Base-by-base conservation (phyloP, 2,888 invertebrate genomes). In the Phortica okadai region DNA sequence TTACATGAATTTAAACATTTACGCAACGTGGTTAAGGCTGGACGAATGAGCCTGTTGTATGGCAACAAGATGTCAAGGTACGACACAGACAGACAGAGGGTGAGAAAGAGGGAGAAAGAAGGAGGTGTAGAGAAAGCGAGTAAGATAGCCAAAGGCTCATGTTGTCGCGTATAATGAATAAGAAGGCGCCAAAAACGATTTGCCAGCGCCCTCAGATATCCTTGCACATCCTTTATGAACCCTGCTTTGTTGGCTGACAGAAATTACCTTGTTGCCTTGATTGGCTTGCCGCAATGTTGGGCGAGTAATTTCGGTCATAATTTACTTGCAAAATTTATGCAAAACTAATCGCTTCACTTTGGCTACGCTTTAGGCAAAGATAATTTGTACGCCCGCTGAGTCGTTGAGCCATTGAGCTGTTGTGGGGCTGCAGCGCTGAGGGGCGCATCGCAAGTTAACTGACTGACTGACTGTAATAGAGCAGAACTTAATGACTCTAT, bases 401-500 rank as follows among this genome's bases (percentile, higher is more conserved):
- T 21, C 21, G 1, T 21, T 21, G 21, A 21, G 21, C 21, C 21
- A 21, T 21, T 33, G 33, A 5, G 33, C 3, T 33, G 33, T 2
- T 2, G 33, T 33, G 33, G 33, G 33, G 33, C 21, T 33, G 33
- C 4, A 33, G 33, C 33, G 33, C 21, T 21, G 21, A 21, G 21
- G 21, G 21, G 21, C 21, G 21, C 21, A 21, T 21, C 21, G 21
- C 21, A 21, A 5, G 33, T 33, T 33, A 33, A 33, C 3, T 21
- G 21, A 21, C 33, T 33, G 56, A 56, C 6, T 16, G 11, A 56
- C 14, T 10, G 16, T 6, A 16, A 59, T 6, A 16, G 59, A 21
- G 59, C 59, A 16, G 59, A 16, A 59, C 14, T 64, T 64, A 64
- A 56, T 67, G 69, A 76, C 74, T 73, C 79, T 56, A 77, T 79